Conservation (phyloP, 1,140 invertebrate species). For the Micrasema minimum region DNA sequence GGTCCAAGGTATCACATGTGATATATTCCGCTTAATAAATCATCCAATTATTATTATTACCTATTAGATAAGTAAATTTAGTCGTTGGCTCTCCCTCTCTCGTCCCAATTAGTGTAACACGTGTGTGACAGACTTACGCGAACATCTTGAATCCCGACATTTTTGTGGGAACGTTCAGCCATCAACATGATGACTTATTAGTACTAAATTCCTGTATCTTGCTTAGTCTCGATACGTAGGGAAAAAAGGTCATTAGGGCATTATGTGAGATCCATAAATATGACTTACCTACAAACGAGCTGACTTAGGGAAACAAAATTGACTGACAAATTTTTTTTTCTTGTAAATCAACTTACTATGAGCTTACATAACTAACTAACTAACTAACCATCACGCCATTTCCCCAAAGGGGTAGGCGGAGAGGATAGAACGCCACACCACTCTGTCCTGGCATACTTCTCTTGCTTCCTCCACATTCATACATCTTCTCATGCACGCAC, state of each 20-base stretch:
- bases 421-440: too few relatives aligned
- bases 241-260: conserved; percentile 10
- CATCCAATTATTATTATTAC: too few relatives aligned
- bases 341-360: background rate
- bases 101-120: conserved; percentile 23
- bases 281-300: background rate
- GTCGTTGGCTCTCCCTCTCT: too few relatives aligned
- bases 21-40: too few relatives aligned
- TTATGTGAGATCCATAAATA: background rate
- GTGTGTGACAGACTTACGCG: conserved; percentile 13
- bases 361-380: too few relatives aligned
- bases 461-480: too few relatives aligned
- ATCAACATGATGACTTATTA: conserved; percentile 30
- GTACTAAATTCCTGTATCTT: conserved; percentile 2
- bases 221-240: conserved; percentile 2
- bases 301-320: background rate
- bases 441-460: too few relatives aligned
- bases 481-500: too few relatives aligned
- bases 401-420: too few relatives aligned
- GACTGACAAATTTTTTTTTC: background rate
- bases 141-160: conserved; percentile 26
- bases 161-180: conserved; percentile 26
- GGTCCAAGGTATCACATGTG: too few relatives aligned
- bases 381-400: too few relatives aligned
- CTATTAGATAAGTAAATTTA: too few relatives aligned